A percentile compares a stretch with the other conserved stretches of the same genome.
phyloP scores from a whole-genome alignment of 2,888 invertebrate species.

The Zygothrica quintamaculata region DNA sequence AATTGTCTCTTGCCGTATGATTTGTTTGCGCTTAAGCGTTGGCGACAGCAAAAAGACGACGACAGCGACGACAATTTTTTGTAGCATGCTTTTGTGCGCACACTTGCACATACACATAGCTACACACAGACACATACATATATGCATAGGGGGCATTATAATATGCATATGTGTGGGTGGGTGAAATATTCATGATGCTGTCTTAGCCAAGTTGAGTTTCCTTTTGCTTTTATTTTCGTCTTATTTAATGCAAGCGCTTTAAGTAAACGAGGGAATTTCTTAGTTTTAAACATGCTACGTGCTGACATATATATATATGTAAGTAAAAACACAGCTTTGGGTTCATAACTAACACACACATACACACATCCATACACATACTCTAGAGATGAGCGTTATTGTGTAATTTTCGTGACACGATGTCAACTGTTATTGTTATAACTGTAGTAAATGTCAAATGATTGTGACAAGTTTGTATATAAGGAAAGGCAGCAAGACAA shows the following conservation, averaged over 20 bases:
- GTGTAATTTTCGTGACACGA: conserved; percentile 1
- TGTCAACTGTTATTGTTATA: not conserved
- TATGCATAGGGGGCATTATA: conserved; percentile 3
- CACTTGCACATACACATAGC: conserved; percentile 14
- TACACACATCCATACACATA: conserved; percentile 17
- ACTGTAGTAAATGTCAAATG: not conserved
- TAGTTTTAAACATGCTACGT: conserved; percentile 42
- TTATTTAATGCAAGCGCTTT: conserved; percentile 36
- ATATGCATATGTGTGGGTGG: conserved; percentile 37
- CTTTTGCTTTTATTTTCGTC: conserved; percentile 18
- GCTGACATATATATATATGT: conserved; percentile 50
- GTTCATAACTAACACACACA: conserved; percentile 8
- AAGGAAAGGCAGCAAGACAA: too few relatives aligned
- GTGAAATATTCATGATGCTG: conserved; percentile 70
- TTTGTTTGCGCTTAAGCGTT: conserved; percentile 73
- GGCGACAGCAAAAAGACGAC: conserved; percentile 57
- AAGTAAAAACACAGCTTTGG: conserved; percentile 43
- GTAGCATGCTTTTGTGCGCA: conserved; percentile 42
- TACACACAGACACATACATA: not conserved
- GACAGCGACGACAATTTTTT: conserved; percentile 47
- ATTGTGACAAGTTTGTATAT: too few relatives aligned
- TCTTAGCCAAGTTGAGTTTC: conserved; percentile 16
- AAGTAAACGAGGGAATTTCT: conserved; percentile 61
- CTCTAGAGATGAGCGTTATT: conserved; percentile 1
- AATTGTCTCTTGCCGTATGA: conserved; percentile 73